A percentile compares a stretch with the other conserved stretches of the same genome.
Evolutionary conservation across 1,140 invertebrate genomes (phyloP).

Genomic region (Protaetia brevitarsis): DNA sequence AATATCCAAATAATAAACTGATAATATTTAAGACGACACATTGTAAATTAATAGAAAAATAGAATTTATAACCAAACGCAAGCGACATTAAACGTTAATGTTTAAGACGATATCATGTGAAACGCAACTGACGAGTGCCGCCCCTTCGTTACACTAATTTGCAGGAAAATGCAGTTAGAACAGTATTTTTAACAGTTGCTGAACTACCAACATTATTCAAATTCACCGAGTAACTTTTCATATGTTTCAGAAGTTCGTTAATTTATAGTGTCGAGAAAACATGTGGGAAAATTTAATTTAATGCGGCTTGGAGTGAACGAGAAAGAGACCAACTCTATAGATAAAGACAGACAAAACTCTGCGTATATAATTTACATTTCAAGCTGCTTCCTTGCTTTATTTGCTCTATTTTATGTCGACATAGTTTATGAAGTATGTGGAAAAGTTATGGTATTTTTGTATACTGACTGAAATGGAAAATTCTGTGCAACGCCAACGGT

Average conservation of each 20-base stretch:
- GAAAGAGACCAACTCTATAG: not conserved
- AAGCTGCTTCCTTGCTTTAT: not conserved
- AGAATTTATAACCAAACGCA: too few species aligned
- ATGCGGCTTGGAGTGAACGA: not conserved
- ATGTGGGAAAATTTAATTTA: conserved; percentile 30
- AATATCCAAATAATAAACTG: too few species aligned
- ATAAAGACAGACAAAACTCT: not conserved
- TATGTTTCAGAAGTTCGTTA: conserved; percentile 29
- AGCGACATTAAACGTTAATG: too few species aligned
- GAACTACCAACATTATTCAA: not conserved
- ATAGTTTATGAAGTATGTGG: not conserved
- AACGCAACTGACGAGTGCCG: not conserved
- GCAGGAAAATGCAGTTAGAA: not conserved
- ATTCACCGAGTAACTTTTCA: conserved; percentile 10
- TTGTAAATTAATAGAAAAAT: too few species aligned
- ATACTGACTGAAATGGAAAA: not conserved
- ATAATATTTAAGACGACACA: too few species aligned
- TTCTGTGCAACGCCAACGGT: too few species aligned
- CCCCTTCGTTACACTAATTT: conserved; percentile 9
- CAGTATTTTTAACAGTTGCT: not conserved
- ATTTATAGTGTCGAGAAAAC: conserved; percentile 33
- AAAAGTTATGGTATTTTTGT: not conserved
- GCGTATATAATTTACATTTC: not conserved
- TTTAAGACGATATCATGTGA: not conserved
- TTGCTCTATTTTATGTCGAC: not conserved